Evolutionary conservation across 2,113 vertebrate genomes (phyloP), one percentile per base, ranked within the genome.

Genomic region (Oreochromis aureus): DNA sequence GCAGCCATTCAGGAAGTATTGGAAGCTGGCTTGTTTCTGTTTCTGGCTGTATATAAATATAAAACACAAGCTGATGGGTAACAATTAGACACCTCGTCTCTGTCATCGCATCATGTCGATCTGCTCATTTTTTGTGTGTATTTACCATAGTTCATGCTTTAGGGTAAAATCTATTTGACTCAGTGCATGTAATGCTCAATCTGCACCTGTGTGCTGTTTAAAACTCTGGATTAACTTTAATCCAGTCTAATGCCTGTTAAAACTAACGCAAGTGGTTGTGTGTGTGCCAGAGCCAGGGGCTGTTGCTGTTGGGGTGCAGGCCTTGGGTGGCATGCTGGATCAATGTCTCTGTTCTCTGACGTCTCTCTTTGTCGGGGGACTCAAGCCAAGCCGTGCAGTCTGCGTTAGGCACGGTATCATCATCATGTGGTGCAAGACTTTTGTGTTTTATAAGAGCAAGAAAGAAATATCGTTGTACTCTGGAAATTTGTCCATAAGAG

Each of bases 341-440:
- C 89, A 18, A 92, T 93, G 89, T n/a, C 81, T 73, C 84, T 87
- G 69, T 91, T 86, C 73, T 53, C 85, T 86, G 88, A 91, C 90
- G 83, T 88, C 86, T 56, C 83, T 90, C 78, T 80, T 84, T 87
- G 59, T 48, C n/a, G 7, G 2, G 90, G 73, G 89, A 87, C 30
- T 13, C 4, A 16, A 34, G 87, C 76, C 94, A 91, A 84, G 39
- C 69, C 34, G 39, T 44, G 36, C 81, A 59, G 8, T 80, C 79
- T 10, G 53, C 46, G 66, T 86, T 78, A 80, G 87, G 80, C 89
- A 91, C 36, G 9, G 63, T 80, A 5, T 73, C 63, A 71, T 61
- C 19, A 7, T 85, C 54, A 79, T 89, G 83, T 83, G 84, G n/a
- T 79, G 19, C 46, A 22, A 55, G 34, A 80, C 61, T 46, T 41